These are phyloP conservation scores for Panurus biarmicus DNA, from an alignment of 2,113 vertebrate genomes.

Conservation along the genomic window DNA sequence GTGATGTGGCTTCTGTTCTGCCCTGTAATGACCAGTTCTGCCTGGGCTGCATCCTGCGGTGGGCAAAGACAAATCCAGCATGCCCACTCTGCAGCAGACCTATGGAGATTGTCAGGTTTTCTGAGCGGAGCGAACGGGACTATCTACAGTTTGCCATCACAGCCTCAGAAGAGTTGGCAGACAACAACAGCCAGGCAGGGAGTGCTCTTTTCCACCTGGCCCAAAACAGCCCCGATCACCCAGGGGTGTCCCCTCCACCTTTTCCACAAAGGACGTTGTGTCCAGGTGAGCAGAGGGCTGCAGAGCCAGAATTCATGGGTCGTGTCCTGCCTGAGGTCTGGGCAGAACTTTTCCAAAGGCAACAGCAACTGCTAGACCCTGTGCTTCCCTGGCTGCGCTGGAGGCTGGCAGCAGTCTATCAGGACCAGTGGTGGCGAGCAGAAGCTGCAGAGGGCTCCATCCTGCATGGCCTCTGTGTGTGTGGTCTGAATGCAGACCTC, in stretches of 20 bases:
- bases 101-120: neutral
- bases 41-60: neutral
- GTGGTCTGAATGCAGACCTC: neutral
- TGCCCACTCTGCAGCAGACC: neutral
- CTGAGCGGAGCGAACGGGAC: neutral
- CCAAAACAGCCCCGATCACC: neutral
- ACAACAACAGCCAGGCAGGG: neutral
- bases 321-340: neutral
- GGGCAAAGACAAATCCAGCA: neutral
- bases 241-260: neutral
- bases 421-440: neutral
- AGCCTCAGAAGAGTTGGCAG: neutral
- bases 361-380: neutral
- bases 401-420: neutral
- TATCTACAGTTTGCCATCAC: neutral
- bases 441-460: neutral
- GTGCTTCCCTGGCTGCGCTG: neutral
- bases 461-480: neutral
- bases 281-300: neutral
- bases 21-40: neutral
- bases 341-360: neutral
- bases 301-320: neutral
- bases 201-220: accelerated
- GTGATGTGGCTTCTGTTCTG: neutral
- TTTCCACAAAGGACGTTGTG: neutral